Conservation (phyloP, 1,140 invertebrate species). For the Chironomus tepperi region DNA sequence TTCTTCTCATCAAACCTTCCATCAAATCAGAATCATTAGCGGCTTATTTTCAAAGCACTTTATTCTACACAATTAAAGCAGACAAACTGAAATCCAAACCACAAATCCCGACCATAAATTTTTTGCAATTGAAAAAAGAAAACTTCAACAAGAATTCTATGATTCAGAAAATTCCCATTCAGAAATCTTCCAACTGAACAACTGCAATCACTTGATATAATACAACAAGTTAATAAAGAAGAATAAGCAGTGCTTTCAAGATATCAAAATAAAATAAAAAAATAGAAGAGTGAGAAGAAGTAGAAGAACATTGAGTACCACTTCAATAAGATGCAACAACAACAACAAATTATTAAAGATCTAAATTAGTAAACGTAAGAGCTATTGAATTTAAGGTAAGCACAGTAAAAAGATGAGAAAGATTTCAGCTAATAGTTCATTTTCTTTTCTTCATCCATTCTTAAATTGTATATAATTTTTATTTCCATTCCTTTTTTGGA, state of each 20-base stretch:
- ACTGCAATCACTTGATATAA: slow-evolving; percentile 13
- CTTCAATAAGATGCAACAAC: not conserved
- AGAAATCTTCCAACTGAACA: slow-evolving; percentile 12
- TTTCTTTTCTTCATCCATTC: no score
- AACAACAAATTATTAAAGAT: slow-evolving; percentile 11
- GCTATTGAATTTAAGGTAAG: not conserved
- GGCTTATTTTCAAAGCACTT: no score
- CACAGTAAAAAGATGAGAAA: not conserved
- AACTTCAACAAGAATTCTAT: no score
- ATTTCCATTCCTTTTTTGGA: no score
- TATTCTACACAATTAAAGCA: no score
- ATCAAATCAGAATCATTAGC: no score
- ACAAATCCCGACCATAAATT: no score
- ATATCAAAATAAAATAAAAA: not conserved
- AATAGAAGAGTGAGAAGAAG: not conserved
- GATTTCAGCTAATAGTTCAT: no score
- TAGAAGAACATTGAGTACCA: not conserved
- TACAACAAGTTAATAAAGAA: slow-evolving; percentile 14
- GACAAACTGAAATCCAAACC: no score
- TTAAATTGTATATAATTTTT: no score
- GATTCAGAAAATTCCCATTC: not conserved
- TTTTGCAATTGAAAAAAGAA: no score
- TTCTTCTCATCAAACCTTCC: no score
- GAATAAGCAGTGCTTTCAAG: not conserved
- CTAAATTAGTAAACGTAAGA: not conserved